Conservation (phyloP, 2,797 vertebrate species). For the Lindbergichthys nudifrons region DNA sequence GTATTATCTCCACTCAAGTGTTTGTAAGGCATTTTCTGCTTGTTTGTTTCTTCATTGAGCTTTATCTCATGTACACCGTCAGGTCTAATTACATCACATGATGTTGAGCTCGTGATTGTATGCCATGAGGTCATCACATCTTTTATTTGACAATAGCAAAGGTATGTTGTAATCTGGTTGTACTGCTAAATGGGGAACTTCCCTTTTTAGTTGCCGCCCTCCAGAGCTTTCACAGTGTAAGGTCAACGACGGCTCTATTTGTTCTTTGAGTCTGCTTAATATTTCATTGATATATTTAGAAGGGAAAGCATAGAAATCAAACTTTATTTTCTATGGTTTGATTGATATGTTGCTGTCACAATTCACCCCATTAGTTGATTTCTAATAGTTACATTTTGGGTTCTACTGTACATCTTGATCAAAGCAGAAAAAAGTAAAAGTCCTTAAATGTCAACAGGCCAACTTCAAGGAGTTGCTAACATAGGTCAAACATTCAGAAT, state of each 20-base stretch:
- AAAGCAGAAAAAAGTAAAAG: not conserved
- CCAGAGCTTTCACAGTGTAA: not conserved
- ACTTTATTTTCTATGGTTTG: not conserved
- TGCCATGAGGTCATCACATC: not conserved
- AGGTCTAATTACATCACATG: not conserved
- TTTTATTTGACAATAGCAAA: slow-evolving; percentile 4
- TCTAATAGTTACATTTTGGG: not conserved
- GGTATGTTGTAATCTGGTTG: not conserved
- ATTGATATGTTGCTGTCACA: not conserved
- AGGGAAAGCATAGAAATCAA: not conserved
- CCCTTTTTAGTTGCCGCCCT: no score
- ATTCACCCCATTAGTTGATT: not conserved
- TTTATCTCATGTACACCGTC: no score
- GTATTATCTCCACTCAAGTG: not conserved
- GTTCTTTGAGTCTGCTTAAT: not conserved
- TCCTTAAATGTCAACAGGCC: not conserved
- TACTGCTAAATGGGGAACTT: not conserved
- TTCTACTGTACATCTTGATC: not conserved
- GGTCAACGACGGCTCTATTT: not conserved
- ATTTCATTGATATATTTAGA: not conserved
- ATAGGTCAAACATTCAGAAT: not conserved
- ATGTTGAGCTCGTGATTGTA: not conserved
- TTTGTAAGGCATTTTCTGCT: not conserved
- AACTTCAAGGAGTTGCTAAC: not conserved
- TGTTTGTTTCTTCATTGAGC: not conserved